Base-by-base conservation (phyloP, 92 coral and sea anemone genomes). In the Paragorgia papillata region DNA sequence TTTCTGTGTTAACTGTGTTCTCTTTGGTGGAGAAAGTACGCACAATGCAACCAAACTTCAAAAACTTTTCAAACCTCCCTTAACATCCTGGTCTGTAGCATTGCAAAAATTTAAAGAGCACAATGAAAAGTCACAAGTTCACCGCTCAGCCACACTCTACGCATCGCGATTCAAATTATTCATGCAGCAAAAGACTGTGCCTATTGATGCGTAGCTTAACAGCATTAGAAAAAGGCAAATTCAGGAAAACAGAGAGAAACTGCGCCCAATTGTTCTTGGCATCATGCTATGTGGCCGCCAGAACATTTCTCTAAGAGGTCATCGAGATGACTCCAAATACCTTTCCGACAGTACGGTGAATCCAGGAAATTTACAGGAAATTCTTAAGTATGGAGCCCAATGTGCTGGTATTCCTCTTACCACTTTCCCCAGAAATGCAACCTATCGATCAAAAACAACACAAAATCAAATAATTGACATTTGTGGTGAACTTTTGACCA, bases 351-450 rank as follows among this genome's bases (percentile, higher is more conserved):
- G 70, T 73, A 24, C 73, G n/a, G 71, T 79, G 69, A 83, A 87
- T 69, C 82, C 85, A 51, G 88, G 91, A 9, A 87, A 87, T 74
- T 85, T 85, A 61, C 89, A 85, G 61, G 82, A 85, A 64, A 82
- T 81, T 64, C 89, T 81, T 43, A 83, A 87, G 67, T 61, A 75
- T 58, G 67, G 67, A 26, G 67, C 67, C 31, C 17, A 7, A 28
- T 61, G 67, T 39, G 40, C 67, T 1, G 40, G 40, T 1, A 30
- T 27, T 18, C 31, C 67, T 15, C 43, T 61, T 27, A 28, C 22
- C 17, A 61, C 2, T 14, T 12, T 17, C 67, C 40, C 67, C 39
- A 61, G 35, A n/a, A n/a, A n/a, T n/a, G n/a, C n/a, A n/a, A n/a
- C n/a, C n/a, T n/a, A n/a, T n/a, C n/a, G n/a, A n/a, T n/a, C 77